phyloP scores from a whole-genome alignment of 2,888 invertebrate species.

The Cyclophora albipunctata region DNA sequence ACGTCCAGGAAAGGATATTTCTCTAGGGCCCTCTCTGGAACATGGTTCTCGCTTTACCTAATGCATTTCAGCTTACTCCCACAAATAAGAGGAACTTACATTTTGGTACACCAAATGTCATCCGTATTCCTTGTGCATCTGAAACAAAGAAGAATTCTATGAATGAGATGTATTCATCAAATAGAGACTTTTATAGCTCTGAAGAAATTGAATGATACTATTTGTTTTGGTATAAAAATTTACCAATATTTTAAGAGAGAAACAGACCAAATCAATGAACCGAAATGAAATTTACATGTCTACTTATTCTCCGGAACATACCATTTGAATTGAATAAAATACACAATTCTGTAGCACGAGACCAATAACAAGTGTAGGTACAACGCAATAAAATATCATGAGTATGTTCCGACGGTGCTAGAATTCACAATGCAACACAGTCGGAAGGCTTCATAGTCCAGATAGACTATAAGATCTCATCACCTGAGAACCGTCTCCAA shows the following conservation, averaged over 20 bases:
- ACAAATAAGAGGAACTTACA: conserved; percentile 17
- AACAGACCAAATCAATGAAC: too few relatives aligned
- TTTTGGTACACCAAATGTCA: conserved; percentile 27
- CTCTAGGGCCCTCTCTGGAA: not conserved
- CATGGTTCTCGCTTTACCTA: conserved; percentile 3
- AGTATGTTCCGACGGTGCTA: not conserved
- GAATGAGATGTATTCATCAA: too few relatives aligned
- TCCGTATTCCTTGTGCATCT: conserved; percentile 48
- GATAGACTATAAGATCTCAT: conserved; percentile 39
- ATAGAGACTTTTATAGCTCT: too few relatives aligned
- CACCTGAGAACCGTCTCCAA: conserved; percentile 49
- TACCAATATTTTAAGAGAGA: too few relatives aligned
- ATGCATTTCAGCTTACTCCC: not conserved
- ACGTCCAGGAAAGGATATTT: conserved; percentile 11
- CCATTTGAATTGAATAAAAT: too few relatives aligned
- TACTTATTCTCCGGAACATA: too few relatives aligned
- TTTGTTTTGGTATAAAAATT: too few relatives aligned
- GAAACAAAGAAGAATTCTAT: conserved; percentile 31
- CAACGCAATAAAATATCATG: too few relatives aligned
- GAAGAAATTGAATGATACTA: too few relatives aligned
- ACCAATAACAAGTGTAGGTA: too few relatives aligned
- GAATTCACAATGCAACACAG: conserved; percentile 25
- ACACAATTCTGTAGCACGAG: too few relatives aligned
- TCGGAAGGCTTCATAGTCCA: conserved; percentile 31
- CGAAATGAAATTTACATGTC: too few relatives aligned